Evolutionary conservation across 2,888 invertebrate species (phyloP), one percentile per base, ranked within the genome.

Genomic region (Diaphora mendica): DNA sequence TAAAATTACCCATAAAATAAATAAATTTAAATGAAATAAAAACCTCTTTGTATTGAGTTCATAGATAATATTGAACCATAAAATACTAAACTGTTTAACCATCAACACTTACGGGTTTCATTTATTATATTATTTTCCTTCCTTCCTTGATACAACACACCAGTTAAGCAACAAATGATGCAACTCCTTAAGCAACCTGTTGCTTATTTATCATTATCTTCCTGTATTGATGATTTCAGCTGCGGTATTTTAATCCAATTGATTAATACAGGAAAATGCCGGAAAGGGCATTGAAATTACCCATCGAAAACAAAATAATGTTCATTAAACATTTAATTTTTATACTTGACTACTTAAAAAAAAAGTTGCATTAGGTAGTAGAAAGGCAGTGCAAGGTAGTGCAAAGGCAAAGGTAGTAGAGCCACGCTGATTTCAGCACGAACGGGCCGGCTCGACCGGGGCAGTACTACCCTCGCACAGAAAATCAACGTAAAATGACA

Each of bases 1-100:
- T 20, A 7, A 39, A 42, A 69, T 62, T 30, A 62, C 59, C 62
- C 26, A 70, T 62, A 70, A 70, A 62, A 5, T 30, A 23, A 65
- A 13, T 13, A 9, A 69, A 59, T 42, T 26, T 20, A 42, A 20
- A 62, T 0, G 62, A 44, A 70, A 39, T 62, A 17, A 4, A 70
- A 44, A 30, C 20, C 23, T 42, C 39, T n/a, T 59, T 39, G 15
- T 35, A 55, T 62, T 15, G 11, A 62, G 42, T 70, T 23, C 35
- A 42, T 5, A 62, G 42, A 62, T 59, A 62, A 62, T 30, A 42
- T 55, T 39, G 44, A n/a, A 7, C n/a, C 1, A 13, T 62, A 30
- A 59, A 59, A 26, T 20, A 64, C 13, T 69, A 39, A 39, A 69
- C 39, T 35, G 35, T n/a, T 33, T 15, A 30, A 30, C 62, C 30